A percentile compares a stretch with the other conserved stretches of the same genome.
phyloP scores from a whole-genome alignment of 2,888 invertebrate species.

The Tenthredo amoena region DNA sequence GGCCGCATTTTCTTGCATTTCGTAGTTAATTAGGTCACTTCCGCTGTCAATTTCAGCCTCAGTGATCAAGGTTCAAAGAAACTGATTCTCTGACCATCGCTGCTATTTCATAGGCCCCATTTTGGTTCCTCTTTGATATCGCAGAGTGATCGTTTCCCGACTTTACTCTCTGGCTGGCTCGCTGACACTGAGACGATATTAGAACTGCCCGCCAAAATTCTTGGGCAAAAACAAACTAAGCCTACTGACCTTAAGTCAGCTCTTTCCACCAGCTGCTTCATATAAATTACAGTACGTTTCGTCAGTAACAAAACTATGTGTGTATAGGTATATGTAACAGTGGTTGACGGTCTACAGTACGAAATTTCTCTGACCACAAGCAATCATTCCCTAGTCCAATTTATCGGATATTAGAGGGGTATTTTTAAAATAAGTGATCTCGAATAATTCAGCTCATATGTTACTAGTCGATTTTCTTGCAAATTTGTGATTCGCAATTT shows the following conservation, averaged over 20 bases:
- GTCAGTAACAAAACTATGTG: background rate
- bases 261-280: constrained; percentile 21
- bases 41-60: constrained; percentile 66
- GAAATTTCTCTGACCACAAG: background rate
- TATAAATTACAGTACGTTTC: constrained; percentile 20
- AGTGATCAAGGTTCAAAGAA: constrained; percentile 45
- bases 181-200: constrained; percentile 49
- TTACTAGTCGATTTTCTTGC: background rate
- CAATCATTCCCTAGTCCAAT: constrained; percentile 10
- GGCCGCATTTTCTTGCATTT: constrained; percentile 76
- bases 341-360: background rate
- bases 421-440: constrained; percentile 23
- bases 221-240: constrained; percentile 40
- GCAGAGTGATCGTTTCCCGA: background rate
- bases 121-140: constrained; percentile 30
- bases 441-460: background rate
- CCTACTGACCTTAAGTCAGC: constrained; percentile 39
- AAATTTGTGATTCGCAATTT: background rate
- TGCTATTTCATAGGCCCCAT: constrained; percentile 4
- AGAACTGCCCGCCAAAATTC: constrained; percentile 51
- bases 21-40: constrained; percentile 75
- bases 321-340: background rate
- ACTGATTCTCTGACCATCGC: constrained; percentile 23
- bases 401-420: constrained; percentile 34
- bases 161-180: background rate